phyloP scores from a whole-genome alignment of 1,140 invertebrate genomes.

The Neuroterus valhalla region DNA sequence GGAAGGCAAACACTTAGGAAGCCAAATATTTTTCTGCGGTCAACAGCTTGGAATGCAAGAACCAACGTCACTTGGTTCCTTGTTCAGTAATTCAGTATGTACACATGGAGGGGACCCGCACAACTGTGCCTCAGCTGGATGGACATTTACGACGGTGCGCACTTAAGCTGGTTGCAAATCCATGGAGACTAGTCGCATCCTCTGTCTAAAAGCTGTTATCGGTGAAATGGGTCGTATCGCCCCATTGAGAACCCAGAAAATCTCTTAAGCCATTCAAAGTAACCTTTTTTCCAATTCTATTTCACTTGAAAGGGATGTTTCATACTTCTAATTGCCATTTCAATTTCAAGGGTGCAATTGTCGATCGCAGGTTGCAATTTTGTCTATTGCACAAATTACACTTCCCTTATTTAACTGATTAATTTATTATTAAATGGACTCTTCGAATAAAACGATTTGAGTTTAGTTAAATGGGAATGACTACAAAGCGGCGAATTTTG shows the following conservation, averaged over 20 bases:
- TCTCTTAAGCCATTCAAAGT: constrained; percentile 13
- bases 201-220: constrained; percentile 16
- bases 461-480: too few species aligned
- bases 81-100: constrained; percentile 27
- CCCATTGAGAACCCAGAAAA: background rate
- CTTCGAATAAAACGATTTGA: too few species aligned
- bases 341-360: background rate
- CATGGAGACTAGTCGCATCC: background rate
- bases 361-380: constrained; percentile 1
- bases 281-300: background rate
- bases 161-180: constrained; percentile 25
- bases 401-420: background rate
- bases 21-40: constrained; percentile 15
- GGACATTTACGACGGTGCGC: constrained; percentile 16
- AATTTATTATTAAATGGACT: background rate
- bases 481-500: too few species aligned
- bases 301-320: background rate
- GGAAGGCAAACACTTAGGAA: constrained; percentile 13
- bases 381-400: background rate
- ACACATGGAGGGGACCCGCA: constrained; percentile 18
- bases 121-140: constrained; percentile 7
- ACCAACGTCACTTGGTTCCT: constrained; percentile 12
- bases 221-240: background rate
- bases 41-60: constrained; percentile 8
- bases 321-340: background rate